Conservation (phyloP, 2,888 invertebrate species). For the Rotaria socialis region DNA sequence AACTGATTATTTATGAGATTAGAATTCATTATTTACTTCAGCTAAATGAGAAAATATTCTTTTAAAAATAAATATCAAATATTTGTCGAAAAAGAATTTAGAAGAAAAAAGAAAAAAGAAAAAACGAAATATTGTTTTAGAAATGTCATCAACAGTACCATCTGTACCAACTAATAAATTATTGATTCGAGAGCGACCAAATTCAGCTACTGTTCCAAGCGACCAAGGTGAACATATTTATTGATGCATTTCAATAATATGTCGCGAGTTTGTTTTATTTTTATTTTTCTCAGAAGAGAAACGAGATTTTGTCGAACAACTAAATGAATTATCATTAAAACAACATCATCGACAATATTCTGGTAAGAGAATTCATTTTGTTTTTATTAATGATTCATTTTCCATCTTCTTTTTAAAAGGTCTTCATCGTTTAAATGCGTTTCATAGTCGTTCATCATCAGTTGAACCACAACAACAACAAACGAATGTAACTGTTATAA, state of each 20-base stretch:
- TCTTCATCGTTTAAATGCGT: background rate
- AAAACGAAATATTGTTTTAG: background rate
- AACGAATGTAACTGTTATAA: background rate
- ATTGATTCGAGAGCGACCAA: background rate
- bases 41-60: no score
- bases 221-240: background rate
- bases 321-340: constrained; percentile 30
- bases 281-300: background rate
- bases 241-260: background rate
- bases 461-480: background rate
- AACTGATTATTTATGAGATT: no score
- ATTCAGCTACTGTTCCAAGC: background rate
- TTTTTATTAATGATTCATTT: background rate
- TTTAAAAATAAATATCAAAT: no score
- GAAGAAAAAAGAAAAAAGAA: no score
- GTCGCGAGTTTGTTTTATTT: no score
- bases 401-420: background rate
- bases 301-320: constrained; percentile 26
- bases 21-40: no score
- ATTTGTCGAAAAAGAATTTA: no score
- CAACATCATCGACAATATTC: constrained; percentile 31
- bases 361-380: background rate
- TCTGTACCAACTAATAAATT: background rate
- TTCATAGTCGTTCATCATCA: constrained; percentile 19
- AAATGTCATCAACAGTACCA: background rate